Evolutionary conservation across 2,797 vertebrate genomes (phyloP), one percentile per base, ranked within the genome.

Genomic region (Echiichthys vipera): DNA sequence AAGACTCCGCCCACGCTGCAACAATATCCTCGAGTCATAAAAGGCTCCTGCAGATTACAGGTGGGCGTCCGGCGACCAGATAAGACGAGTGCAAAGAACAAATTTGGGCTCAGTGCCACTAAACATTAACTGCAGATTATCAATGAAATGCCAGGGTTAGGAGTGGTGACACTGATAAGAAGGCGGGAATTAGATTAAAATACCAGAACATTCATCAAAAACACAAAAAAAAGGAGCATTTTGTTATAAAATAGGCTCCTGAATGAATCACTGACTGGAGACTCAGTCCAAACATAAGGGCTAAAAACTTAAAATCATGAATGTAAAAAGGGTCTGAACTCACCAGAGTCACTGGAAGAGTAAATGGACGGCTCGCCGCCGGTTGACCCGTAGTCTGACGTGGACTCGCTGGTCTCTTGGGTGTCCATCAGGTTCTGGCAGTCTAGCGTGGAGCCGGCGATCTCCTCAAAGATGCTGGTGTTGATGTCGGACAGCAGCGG

Each of bases 311-410:
- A 45, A 76, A n/a, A 42, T 7, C 1, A 3, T 7, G 0, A 40
- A 12, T 2, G 3, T 12, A 11, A 47, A 18, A 18, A 2, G 2
- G 2, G 8, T 20, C 2, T 24, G 8, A 43, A 79, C 93, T 93
- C 84, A 96, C 95, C 95, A n/a, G 95, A 96, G 71, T 96, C 95
- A 6, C 94, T 95, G 13, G 90, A 90, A 0, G 92, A 94, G 5
- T 88, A 93, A 0, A 69, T 74, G 3, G 93, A 95, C 13, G 92
- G 75, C 53, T 95, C 94, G 1, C 94, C 92, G 0, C 91, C 92
- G 0, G 92, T 88, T 0, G 95, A 94, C 0, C 94, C 92, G 2
- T 93, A 93, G 65, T 95, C 95, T 0, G 95, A 95, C 0, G 91
- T 93, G 12, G 89, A 74, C 63, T 93, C 94, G 11, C 83, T 91